phyloP scores from a whole-genome alignment of 2,113 vertebrate species.

The Podocnemis expansa region DNA sequence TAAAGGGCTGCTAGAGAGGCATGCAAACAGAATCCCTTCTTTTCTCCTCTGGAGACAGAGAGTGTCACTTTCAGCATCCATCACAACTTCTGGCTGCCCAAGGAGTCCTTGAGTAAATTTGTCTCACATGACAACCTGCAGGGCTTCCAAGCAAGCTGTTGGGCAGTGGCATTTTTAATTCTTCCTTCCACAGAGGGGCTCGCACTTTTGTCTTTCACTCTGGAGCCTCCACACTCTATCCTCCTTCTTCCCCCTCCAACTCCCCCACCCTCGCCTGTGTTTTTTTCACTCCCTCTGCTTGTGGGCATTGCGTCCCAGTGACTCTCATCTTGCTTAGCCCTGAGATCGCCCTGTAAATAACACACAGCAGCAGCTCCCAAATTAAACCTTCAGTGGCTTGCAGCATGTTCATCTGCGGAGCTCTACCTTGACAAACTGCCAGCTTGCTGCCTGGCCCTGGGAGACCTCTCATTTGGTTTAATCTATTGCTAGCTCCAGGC shows the following conservation, averaged over 20 bases:
- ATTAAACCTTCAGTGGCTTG: constrained; percentile 11
- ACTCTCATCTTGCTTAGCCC: background rate
- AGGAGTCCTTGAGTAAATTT: background rate
- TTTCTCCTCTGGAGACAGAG: background rate
- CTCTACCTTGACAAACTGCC: constrained; percentile 45
- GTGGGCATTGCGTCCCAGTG: background rate
- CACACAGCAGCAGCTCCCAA: background rate
- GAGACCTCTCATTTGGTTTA: constrained; percentile 2
- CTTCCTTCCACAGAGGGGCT: background rate
- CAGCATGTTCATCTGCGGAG: background rate
- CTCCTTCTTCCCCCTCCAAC: background rate
- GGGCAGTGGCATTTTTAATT: constrained; percentile 4
- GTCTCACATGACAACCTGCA: background rate
- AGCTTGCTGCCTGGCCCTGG: background rate
- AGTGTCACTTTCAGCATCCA: background rate
- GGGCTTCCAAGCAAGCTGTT: background rate
- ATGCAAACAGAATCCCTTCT: background rate
- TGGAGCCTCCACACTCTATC: background rate
- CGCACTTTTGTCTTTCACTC: background rate
- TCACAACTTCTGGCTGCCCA: background rate
- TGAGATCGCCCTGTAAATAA: background rate
- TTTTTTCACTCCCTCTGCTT: background rate
- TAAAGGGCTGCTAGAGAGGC: background rate
- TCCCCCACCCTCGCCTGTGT: background rate
- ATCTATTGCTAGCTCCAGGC: constrained; percentile 44